phyloP scores from a whole-genome alignment of 2,888 invertebrate species.

The Rutpela maculata region DNA sequence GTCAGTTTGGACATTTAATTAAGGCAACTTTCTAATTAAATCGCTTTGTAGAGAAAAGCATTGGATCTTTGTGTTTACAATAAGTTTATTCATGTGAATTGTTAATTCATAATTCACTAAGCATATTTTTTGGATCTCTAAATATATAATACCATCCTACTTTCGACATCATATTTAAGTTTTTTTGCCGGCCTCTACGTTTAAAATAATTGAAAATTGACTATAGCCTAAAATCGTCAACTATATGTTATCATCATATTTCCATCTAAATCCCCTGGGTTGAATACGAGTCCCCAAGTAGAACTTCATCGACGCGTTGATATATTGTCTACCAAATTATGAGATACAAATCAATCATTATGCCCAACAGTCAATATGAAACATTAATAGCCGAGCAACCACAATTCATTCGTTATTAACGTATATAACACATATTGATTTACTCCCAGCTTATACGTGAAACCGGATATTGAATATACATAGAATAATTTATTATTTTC shows the following conservation, averaged over 20 bases:
- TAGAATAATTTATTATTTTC: background rate
- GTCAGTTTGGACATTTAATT: no score
- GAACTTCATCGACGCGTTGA: background rate
- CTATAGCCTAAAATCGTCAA: no score
- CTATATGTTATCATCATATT: background rate
- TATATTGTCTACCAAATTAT: background rate
- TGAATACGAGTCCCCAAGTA: background rate
- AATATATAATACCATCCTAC: no score
- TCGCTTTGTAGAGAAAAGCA: no score
- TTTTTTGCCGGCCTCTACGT: no score
- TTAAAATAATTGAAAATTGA: no score
- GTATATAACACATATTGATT: background rate
- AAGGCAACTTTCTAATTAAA: no score
- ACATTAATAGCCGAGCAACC: background rate
- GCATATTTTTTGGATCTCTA: no score
- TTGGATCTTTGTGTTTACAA: no score
- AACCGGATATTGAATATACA: background rate
- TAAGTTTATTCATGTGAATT: no score
- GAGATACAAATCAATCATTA: background rate
- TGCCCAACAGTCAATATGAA: background rate
- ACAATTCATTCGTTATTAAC: background rate
- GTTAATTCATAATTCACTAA: no score
- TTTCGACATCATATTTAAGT: no score
- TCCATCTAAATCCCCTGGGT: background rate
- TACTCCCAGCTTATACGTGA: background rate